Evolutionary conservation across 2,113 vertebrate genomes (phyloP), one percentile per base, ranked within the genome.

Genomic region (Poeciliopsis prolifica): DNA sequence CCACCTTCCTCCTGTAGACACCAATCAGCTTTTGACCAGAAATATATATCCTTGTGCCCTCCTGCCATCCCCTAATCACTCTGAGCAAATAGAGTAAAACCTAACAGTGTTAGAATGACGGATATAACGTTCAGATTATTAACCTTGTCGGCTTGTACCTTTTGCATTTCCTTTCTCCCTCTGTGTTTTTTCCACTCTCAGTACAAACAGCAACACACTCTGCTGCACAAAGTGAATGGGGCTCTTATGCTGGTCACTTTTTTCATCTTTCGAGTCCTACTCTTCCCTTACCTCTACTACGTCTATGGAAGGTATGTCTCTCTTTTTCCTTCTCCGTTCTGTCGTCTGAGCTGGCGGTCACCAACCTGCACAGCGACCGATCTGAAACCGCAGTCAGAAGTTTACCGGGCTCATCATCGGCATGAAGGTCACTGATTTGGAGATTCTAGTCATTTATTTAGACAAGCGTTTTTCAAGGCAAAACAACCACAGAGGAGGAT

Each of bases 271-370:
- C 96, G 96, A 86, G 94, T 97, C 84, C 95, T 97, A 92, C 96
- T 97, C 88, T 97, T 97, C 94, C 96, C 96, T 79, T 97, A 97
- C 94, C 94, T 97, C 94, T 97, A 97, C 95, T 97, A 96, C 95
- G 93, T 84, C 80, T 97, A 97, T n/a, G 96, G 96, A 93, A 96
- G 94, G 94, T 95, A 95, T 82, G 93, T 91, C 87, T 89, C 35
- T 54, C 83, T 92, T 87, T 89, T 79, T 83, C 79, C 72, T 30
- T 86, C 73, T 81, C 68, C 76, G 15, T 78, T 77, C 77, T 75
- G 66, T 77, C 31, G 76, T 78, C 85, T 84, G 19, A 72, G 68
- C 81, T 78, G 72, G 30, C 31, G 70, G 64, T 77, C 28, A 42
- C 66, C 68, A 37, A 83, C 70, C 65, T 73, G 22, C 51, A 44